Conservation (phyloP, 1,140 invertebrate species). For the Diplogasteroides magnus region DNA sequence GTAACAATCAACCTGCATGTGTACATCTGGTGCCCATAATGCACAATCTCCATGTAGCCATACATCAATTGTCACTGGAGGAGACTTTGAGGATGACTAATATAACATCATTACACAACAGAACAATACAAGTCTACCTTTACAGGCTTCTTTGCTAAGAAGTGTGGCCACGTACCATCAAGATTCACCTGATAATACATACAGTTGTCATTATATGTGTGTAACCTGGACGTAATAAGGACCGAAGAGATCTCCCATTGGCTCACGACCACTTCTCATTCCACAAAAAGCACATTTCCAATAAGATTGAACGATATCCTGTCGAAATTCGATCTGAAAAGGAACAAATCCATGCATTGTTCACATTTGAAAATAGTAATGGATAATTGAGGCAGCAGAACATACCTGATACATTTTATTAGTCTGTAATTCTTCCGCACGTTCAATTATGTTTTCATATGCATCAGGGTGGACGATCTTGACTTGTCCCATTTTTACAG, state of each 20-base stretch:
- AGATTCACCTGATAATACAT: no score
- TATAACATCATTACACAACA: background rate
- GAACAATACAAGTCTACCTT: background rate
- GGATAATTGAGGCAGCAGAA: background rate
- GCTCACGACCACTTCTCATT: background rate
- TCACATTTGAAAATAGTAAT: background rate
- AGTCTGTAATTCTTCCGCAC: slow-evolving; percentile 5
- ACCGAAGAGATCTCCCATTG: background rate
- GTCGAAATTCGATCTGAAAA: background rate
- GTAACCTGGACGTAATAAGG: background rate
- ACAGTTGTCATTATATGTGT: background rate
- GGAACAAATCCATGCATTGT: background rate
- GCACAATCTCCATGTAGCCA: background rate
- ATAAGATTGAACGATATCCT: background rate
- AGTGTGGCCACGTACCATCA: background rate
- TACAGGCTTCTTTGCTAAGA: background rate
- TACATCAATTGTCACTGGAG: background rate
- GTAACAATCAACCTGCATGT: background rate
- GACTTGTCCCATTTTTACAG: no score
- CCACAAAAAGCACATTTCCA: background rate
- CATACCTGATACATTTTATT: slow-evolving; percentile 3
- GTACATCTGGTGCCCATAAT: background rate
- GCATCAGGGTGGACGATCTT: background rate
- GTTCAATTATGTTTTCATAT: background rate
- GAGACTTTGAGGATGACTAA: background rate